phyloP scores from a whole-genome alignment of 1,140 invertebrate species.

The Tetragonula clypearis region DNA sequence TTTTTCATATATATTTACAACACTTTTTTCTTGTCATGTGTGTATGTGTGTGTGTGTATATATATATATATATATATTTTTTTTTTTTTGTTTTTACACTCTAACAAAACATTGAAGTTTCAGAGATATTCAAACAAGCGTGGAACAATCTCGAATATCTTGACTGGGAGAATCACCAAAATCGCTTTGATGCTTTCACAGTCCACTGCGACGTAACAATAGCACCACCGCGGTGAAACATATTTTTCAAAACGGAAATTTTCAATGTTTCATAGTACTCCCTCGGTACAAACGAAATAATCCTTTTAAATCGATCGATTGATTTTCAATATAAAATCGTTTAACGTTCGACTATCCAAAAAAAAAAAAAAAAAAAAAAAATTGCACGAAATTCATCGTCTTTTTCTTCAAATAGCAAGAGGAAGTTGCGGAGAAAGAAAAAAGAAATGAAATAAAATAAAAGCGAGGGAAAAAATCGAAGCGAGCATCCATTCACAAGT shows the following conservation, averaged over 20 bases:
- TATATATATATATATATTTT: conserved; percentile 11
- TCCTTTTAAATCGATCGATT: neutral
- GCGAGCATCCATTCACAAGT: conserved; percentile 16
- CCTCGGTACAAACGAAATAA: neutral
- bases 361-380: neutral
- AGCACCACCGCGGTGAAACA: neutral
- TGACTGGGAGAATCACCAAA: neutral
- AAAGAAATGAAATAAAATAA: neutral
- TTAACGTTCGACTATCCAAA: neutral
- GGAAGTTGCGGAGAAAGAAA: neutral
- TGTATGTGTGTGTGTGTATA: neutral
- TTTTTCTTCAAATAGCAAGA: neutral
- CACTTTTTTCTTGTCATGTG: neutral
- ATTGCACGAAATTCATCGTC: neutral
- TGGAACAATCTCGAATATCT: neutral
- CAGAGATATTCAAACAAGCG: neutral
- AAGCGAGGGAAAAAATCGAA: conserved; percentile 3
- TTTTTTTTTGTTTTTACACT: conserved; percentile 4
- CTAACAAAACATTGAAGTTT: conserved; percentile 1
- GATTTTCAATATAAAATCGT: neutral
- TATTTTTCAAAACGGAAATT: neutral
- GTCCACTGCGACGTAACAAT: neutral
- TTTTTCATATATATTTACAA: conserved; percentile 33
- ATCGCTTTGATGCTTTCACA: neutral
- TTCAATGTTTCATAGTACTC: neutral